Conservation (phyloP, 2,113 vertebrate species). For the Acrocephalus kingi region DNA sequence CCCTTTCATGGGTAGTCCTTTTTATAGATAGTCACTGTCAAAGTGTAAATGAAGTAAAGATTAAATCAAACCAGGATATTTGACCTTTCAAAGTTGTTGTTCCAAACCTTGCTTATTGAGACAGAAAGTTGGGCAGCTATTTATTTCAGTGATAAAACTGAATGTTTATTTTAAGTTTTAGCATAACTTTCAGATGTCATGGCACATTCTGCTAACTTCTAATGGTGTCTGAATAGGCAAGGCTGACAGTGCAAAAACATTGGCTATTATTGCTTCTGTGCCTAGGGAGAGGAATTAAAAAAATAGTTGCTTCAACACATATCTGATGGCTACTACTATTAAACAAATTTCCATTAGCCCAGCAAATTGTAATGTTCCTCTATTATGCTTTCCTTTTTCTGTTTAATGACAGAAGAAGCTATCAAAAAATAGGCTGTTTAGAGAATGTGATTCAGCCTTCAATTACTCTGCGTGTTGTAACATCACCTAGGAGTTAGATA, state of each 20-base stretch:
- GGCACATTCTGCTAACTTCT: neutral
- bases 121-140: neutral
- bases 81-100: neutral
- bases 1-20: neutral
- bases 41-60: neutral
- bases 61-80: neutral
- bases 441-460: conserved; percentile 35
- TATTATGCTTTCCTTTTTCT: neutral
- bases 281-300: neutral
- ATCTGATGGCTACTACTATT: neutral
- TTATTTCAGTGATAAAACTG: neutral
- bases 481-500: conserved; percentile 12
- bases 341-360: neutral
- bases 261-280: neutral
- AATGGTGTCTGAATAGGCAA: neutral
- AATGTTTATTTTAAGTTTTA: neutral
- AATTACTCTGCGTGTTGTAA: neutral
- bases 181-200: neutral
- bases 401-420: neutral
- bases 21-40: neutral
- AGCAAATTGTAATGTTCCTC: neutral
- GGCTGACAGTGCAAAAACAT: neutral
- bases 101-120: neutral
- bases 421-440: neutral
- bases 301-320: neutral